These are phyloP conservation scores for Anguilla pacifica DNA, from an alignment of 2,797 vertebrate genomes.

Conservation along the genomic window DNA sequence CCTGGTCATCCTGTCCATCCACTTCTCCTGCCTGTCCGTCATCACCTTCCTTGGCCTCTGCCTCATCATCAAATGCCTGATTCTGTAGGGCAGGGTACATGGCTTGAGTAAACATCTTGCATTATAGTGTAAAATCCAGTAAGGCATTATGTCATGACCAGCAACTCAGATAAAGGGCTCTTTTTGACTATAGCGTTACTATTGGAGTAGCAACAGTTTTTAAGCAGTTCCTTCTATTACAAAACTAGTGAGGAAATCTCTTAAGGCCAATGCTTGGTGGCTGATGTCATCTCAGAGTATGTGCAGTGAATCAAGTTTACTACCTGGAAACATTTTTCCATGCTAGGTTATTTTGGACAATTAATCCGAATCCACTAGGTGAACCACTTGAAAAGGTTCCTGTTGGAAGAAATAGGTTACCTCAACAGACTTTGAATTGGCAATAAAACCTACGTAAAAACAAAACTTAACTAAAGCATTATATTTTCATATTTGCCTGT, in stretches of 20 bases:
- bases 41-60: slow-evolving; percentile 68
- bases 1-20: slow-evolving; percentile 58
- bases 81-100: slow-evolving; percentile 50
- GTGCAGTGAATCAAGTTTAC: background rate
- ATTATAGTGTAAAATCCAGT: background rate
- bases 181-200: background rate
- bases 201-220: background rate
- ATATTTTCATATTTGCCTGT: background rate
- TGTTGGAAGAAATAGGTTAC: background rate
- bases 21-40: slow-evolving; percentile 68
- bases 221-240: background rate
- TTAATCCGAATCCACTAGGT: background rate
- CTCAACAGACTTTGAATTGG: background rate
- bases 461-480: background rate
- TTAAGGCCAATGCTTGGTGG: background rate
- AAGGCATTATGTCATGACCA: background rate
- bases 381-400: background rate
- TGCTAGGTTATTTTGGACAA: background rate
- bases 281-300: too few relatives aligned
- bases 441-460: background rate
- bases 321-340: background rate
- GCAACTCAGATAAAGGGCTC: background rate
- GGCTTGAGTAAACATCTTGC: background rate
- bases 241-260: background rate
- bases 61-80: slow-evolving; percentile 69